phyloP scores from a whole-genome alignment of 1,140 invertebrate species.

The Penaeus chinensis region DNA sequence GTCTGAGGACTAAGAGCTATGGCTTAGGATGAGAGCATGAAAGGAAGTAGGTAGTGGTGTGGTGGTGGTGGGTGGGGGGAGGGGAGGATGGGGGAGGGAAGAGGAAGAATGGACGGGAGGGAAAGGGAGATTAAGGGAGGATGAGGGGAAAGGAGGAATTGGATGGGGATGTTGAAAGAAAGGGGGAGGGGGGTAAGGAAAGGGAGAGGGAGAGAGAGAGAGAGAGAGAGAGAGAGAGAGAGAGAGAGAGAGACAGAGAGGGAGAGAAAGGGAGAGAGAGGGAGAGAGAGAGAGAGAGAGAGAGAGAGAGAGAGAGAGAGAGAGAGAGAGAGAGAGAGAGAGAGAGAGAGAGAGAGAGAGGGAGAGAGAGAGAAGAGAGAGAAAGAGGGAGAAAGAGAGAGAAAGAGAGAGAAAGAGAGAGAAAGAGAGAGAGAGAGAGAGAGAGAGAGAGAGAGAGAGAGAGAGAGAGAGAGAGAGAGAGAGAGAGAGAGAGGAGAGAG shows the following conservation, averaged over 20 bases:
- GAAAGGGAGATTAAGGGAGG: background rate
- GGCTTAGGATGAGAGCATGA: background rate
- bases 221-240: background rate
- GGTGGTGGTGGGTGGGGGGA: background rate
- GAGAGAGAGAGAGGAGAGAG: too few species aligned
- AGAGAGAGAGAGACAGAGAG: background rate
- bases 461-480: conserved; percentile 2
- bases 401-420: background rate
- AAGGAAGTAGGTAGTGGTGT: background rate
- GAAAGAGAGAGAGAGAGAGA: background rate
- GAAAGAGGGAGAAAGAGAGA: background rate
- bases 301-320: conserved; percentile 3
- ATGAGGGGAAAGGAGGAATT: background rate
- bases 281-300: conserved; percentile 7
- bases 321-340: background rate
- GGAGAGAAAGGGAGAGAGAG: background rate
- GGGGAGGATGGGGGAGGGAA: background rate
- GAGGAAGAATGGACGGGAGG: background rate
- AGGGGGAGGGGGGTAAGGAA: background rate
- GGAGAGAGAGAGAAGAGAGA: too few species aligned
- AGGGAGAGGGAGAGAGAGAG: background rate
- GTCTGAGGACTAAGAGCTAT: conserved; percentile 12
- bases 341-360: background rate
- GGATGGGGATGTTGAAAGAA: too few species aligned
- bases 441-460: background rate